Conservation (phyloP, 2,797 vertebrate genomes). For the Onychomys leucogaster region DNA sequence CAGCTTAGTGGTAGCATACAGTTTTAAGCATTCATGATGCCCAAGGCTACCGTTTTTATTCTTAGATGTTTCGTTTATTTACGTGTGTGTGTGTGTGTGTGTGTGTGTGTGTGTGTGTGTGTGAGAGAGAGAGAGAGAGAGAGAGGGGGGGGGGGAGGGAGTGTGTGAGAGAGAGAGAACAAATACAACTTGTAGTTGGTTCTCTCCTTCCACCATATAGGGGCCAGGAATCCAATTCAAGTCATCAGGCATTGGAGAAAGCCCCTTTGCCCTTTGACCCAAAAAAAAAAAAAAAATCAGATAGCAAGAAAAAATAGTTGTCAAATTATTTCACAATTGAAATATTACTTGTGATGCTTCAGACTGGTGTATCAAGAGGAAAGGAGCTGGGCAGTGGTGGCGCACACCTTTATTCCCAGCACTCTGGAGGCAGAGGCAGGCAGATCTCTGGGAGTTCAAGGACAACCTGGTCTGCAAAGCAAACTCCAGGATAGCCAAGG, state of each 20-base stretch:
- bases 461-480: background rate
- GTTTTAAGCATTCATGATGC: background rate
- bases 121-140: background rate
- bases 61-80: background rate
- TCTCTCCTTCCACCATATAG: background rate
- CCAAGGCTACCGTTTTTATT: background rate
- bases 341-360: background rate
- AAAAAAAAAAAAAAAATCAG: background rate
- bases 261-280: background rate
- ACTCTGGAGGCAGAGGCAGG: background rate
- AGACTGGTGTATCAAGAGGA: background rate
- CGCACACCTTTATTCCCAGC: background rate
- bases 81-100: too few species aligned
- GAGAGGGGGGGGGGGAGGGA: too few species aligned
- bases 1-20: background rate
- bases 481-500: background rate
- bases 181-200: background rate
- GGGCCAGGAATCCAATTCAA: background rate
- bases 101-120: too few species aligned
- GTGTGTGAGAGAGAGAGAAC: background rate
- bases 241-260: background rate
- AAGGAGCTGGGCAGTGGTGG: background rate
- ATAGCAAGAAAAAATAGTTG: slow-evolving; percentile 3
- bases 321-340: background rate
- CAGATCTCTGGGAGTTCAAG: background rate